phyloP scores from a whole-genome alignment of 2,113 vertebrate species.

The Emydura subglobosa region DNA sequence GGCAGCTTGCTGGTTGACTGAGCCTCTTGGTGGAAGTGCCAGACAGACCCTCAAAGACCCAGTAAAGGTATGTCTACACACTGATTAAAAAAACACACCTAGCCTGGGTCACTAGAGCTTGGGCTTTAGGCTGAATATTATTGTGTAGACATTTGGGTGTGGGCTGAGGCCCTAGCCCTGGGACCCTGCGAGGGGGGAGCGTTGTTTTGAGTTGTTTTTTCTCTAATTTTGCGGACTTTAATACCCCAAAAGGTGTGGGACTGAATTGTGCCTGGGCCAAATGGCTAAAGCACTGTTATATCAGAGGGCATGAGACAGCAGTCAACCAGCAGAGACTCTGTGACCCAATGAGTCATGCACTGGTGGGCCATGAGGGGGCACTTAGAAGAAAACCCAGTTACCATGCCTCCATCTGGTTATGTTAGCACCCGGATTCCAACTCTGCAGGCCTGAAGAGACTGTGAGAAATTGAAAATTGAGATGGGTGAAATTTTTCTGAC shows the following conservation, averaged over 20 bases:
- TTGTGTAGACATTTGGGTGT: background rate
- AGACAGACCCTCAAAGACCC: background rate
- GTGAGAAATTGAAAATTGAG: background rate
- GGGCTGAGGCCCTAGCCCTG: background rate
- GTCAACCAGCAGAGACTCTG: background rate
- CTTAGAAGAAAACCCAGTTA: background rate
- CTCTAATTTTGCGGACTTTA: background rate
- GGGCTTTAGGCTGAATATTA: background rate
- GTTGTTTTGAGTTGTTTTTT: background rate
- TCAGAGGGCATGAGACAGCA: background rate
- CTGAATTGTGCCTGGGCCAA: background rate
- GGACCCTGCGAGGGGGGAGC: background rate
- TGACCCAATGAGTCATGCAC: background rate
- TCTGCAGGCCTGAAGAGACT: background rate
- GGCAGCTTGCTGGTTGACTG: background rate
- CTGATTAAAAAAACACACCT: background rate
- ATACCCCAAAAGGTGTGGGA: background rate
- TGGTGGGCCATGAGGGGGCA: background rate
- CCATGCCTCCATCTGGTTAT: background rate
- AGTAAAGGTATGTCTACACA: background rate
- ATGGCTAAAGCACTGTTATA: background rate
- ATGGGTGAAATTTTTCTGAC: background rate
- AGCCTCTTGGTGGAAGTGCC: too few species aligned
- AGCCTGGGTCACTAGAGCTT: background rate
- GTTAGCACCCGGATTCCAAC: background rate